Conservation (phyloP, 2,113 vertebrate species). For the Odontesthes bonariensis region DNA sequence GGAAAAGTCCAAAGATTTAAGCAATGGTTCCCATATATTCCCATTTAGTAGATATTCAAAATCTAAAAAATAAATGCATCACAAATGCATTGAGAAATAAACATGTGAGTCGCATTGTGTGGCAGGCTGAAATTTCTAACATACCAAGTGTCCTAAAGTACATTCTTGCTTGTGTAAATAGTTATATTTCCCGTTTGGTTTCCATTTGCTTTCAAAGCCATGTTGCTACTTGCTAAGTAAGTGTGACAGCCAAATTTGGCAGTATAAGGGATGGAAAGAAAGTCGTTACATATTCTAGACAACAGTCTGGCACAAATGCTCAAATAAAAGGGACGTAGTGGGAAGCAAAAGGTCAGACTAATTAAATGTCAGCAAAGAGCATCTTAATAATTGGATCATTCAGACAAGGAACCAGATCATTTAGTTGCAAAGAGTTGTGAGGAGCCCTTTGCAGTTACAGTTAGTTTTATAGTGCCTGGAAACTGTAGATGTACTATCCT, state of each 20-base stretch:
- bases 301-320: slow-evolving; percentile 49
- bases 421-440: slow-evolving; percentile 39
- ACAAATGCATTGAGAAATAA: not conserved
- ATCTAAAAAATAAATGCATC: not conserved
- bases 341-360: slow-evolving; percentile 72
- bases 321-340: slow-evolving; percentile 52
- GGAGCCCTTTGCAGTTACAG: slow-evolving; percentile 22
- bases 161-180: slow-evolving; percentile 1
- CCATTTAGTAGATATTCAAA: not conserved
- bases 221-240: slow-evolving; percentile 16
- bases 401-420: slow-evolving; percentile 57
- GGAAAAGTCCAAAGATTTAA: not conserved
- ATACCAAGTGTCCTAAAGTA: slow-evolving; percentile 4
- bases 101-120: not conserved
- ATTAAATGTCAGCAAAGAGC: slow-evolving; percentile 78
- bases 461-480: slow-evolving; percentile 22
- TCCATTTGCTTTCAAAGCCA: slow-evolving; percentile 14
- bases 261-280: slow-evolving; percentile 24
- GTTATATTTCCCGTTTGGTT: slow-evolving; percentile 17
- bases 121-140: slow-evolving; percentile 5
- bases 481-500: not conserved
- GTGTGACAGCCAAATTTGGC: slow-evolving; percentile 18
- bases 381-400: slow-evolving; percentile 72
- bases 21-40: not conserved
- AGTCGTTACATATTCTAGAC: slow-evolving; percentile 59